phyloP scores from a whole-genome alignment of 2,797 vertebrate species.

The Avahi laniger region DNA sequence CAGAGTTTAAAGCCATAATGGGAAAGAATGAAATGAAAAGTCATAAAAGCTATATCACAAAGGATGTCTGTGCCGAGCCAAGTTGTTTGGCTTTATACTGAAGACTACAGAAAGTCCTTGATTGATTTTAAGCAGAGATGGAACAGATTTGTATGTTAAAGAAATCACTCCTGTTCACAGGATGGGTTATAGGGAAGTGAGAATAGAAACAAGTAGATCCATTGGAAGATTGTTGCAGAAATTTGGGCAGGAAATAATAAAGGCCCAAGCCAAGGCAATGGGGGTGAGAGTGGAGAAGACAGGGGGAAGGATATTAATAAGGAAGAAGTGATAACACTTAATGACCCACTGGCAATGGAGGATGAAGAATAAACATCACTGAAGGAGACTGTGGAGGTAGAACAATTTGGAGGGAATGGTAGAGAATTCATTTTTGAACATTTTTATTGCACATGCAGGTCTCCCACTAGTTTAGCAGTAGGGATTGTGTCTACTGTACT shows the following conservation, averaged over 20 bases:
- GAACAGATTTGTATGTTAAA: neutral
- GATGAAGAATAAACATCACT: neutral
- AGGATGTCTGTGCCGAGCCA: neutral
- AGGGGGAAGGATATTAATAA: neutral
- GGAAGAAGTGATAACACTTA: neutral
- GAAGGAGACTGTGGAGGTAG: neutral
- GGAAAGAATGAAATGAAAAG: neutral
- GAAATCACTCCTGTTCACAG: neutral
- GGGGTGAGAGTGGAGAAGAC: neutral
- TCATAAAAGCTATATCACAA: neutral
- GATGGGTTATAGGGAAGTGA: neutral
- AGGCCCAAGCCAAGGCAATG: neutral
- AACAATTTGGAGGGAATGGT: neutral
- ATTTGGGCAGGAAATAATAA: neutral
- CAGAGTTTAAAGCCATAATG: neutral
- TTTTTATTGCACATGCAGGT: neutral
- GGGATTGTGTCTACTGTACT: neutral
- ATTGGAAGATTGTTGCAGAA: neutral
- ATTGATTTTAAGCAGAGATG: neutral
- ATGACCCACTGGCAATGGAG: too few relatives aligned
- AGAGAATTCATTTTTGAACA: neutral
- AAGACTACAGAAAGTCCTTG: neutral
- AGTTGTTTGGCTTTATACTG: neutral
- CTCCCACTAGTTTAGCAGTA: neutral
- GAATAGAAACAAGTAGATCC: neutral